phyloP scores from a whole-genome alignment of 92 coral and sea anemone genomes.

The Nematostella vectensis region DNA sequence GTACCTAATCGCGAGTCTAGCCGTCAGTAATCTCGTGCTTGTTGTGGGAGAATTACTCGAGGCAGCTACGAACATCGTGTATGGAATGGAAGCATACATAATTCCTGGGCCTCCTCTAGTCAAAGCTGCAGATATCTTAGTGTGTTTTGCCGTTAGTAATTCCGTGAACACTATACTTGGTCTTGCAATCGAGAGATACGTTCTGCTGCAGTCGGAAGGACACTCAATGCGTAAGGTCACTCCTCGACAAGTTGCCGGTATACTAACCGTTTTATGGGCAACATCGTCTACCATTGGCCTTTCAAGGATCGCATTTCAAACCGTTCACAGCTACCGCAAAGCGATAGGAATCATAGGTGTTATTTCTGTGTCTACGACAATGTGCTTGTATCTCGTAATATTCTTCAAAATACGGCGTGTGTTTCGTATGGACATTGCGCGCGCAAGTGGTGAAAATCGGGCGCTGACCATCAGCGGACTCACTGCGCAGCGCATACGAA shows the following conservation, averaged over 20 bases:
- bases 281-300: too few species aligned
- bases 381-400: slow-evolving; percentile 5
- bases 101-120: not conserved
- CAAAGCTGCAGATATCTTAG: not conserved
- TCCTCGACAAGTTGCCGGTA: too few species aligned
- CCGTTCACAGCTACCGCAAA: too few species aligned
- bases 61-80: slow-evolving; percentile 29
- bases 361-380: too few species aligned
- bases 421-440: slow-evolving; percentile 12
- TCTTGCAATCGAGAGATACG: slow-evolving; percentile 37
- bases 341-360: too few species aligned
- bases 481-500: slow-evolving; percentile 22
- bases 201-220: slow-evolving; percentile 13
- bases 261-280: too few species aligned
- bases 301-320: too few species aligned
- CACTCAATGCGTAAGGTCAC: too few species aligned
- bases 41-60: slow-evolving; percentile 39
- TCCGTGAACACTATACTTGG: slow-evolving; percentile 40
- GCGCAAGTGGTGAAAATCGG: not conserved
- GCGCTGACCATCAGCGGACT: not conserved
- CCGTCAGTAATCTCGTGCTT: slow-evolving; percentile 36
- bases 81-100: too few species aligned
- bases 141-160: slow-evolving; percentile 14
- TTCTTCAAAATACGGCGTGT: slow-evolving; percentile 10
- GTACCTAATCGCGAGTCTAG: slow-evolving; percentile 33